phyloP scores from a whole-genome alignment of 1,140 invertebrate genomes.

The Araneus ventricosus region DNA sequence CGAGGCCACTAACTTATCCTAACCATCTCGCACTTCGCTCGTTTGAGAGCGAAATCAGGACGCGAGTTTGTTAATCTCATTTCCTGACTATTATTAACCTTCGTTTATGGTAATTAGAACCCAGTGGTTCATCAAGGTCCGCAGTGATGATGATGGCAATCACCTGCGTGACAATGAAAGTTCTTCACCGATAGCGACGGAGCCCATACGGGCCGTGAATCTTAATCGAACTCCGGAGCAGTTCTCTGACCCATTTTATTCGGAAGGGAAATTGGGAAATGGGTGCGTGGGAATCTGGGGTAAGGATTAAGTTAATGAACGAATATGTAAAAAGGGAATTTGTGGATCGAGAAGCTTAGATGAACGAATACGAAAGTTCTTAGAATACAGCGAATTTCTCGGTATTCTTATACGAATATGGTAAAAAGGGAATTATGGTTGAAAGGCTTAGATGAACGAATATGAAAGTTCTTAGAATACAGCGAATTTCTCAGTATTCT shows the following conservation, averaged over 20 bases:
- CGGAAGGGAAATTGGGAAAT: conserved; percentile 4
- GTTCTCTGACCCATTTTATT: background rate
- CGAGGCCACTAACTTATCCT: background rate
- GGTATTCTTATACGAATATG: too few species aligned
- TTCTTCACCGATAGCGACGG: background rate
- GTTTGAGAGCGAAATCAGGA: background rate
- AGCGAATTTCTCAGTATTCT: too few species aligned
- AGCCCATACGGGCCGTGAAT: background rate
- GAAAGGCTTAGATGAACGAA: too few species aligned
- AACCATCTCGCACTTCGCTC: background rate
- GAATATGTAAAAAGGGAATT: background rate
- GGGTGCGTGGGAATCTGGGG: background rate
- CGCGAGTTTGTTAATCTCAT: background rate
- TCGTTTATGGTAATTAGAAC: background rate
- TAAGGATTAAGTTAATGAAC: background rate
- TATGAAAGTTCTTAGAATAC: too few species aligned
- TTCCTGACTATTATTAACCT: background rate
- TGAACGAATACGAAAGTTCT: background rate
- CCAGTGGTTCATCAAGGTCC: background rate
- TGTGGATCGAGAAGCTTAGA: background rate
- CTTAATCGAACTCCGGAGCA: background rate
- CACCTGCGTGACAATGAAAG: background rate
- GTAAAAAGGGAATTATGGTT: too few species aligned
- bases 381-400: too few species aligned
- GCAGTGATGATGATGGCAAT: background rate